Evolutionary conservation across 2,113 vertebrate species (phyloP).

Genomic region (Loxodonta africana): DNA sequence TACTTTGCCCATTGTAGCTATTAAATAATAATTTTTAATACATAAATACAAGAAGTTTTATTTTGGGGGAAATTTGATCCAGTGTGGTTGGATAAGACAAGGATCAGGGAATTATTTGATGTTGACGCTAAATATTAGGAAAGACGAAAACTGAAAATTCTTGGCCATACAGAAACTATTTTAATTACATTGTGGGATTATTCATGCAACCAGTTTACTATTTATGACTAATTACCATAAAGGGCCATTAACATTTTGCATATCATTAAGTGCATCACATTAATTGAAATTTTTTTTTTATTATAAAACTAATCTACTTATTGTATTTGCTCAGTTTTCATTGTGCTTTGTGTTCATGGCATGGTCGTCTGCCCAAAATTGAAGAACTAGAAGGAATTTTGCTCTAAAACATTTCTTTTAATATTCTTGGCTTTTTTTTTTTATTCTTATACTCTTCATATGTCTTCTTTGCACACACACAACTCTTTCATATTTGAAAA

Average conservation of each 20-base stretch:
- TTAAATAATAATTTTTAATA: constrained; percentile 17
- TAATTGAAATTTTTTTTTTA: constrained; percentile 45
- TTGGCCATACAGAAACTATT: neutral
- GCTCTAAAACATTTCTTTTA: neutral
- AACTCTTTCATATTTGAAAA: neutral
- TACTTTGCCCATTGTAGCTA: neutral
- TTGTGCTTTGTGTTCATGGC: neutral
- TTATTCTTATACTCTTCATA: neutral
- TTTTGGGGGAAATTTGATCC: neutral
- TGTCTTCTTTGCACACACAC: neutral
- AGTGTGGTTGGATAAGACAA: neutral
- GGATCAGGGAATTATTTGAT: neutral
- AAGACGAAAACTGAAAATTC: constrained; percentile 32
- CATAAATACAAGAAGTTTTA: neutral
- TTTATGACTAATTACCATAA: constrained; percentile 55
- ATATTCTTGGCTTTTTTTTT: constrained; percentile 44
- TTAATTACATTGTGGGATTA: constrained; percentile 24
- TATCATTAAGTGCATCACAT: constrained; percentile 54
- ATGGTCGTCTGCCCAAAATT: neutral
- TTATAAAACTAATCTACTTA: constrained; percentile 38
- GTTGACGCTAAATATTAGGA: neutral
- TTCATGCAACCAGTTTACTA: constrained; percentile 15
- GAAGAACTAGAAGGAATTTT: constrained; percentile 13
- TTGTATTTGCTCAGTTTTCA: neutral
- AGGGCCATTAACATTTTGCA: constrained; percentile 21